phyloP scores from a whole-genome alignment of 2,113 vertebrate species.

The Embiotoca jacksoni region DNA sequence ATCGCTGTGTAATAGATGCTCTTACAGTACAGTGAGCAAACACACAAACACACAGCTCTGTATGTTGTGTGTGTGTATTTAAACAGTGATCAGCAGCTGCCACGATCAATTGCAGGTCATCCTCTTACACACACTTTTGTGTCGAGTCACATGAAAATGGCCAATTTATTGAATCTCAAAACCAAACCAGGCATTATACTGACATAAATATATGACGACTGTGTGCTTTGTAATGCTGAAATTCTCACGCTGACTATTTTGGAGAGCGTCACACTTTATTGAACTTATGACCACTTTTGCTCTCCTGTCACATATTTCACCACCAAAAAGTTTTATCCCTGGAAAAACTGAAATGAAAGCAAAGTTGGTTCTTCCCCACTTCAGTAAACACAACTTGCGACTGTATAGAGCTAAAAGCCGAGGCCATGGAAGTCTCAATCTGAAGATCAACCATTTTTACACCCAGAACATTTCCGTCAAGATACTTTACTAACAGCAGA shows the following conservation, averaged over 20 bases:
- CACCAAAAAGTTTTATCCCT: no score
- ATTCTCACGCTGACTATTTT: no score
- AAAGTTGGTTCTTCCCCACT: no score
- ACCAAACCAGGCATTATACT: background rate
- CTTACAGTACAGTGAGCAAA: slow-evolving; percentile 25
- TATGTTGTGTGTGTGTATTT: slow-evolving; percentile 26
- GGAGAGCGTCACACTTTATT: no score
- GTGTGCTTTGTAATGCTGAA: no score
- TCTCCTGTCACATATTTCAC: no score
- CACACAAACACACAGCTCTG: background rate
- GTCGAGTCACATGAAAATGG: background rate
- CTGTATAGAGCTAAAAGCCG: no score
- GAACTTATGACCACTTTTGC: no score
- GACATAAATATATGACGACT: no score
- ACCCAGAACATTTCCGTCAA: background rate
- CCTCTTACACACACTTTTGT: slow-evolving; percentile 23
- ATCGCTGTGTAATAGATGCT: slow-evolving; percentile 23
- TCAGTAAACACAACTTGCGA: no score
- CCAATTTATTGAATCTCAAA: background rate
- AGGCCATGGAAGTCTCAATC: slow-evolving; percentile 19
- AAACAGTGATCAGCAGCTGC: slow-evolving; percentile 31
- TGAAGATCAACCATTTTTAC: slow-evolving; percentile 16
- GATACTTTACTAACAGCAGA: slow-evolving; percentile 34
- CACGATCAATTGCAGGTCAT: slow-evolving; percentile 5
- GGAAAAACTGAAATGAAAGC: no score